Evolutionary conservation across 2,888 invertebrate species (phyloP).

Genomic region (Leptopilina myrica): DNA sequence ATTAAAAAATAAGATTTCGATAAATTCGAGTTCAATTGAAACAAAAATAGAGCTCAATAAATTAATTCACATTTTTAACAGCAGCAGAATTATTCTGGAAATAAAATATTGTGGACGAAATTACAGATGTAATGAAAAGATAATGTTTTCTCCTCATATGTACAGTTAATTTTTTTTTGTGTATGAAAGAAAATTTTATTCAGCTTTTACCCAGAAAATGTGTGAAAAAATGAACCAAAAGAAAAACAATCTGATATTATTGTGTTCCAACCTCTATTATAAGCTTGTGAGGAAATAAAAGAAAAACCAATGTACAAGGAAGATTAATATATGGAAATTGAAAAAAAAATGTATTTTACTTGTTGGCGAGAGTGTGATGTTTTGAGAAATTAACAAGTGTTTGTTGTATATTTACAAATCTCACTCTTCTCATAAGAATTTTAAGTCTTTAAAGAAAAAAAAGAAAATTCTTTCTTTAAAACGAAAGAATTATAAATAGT

Average conservation of each 20-base stretch:
- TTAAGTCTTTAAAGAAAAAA: background rate
- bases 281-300: slow-evolving; percentile 4
- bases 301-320: slow-evolving; percentile 2
- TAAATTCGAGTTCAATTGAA: too few relatives aligned
- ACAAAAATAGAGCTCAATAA: too few relatives aligned
- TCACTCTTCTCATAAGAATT: slow-evolving; percentile 6
- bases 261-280: background rate
- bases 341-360: background rate
- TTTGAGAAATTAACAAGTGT: slow-evolving; percentile 20
- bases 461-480: background rate
- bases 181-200: too few relatives aligned
- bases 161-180: too few relatives aligned
- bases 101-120: too few relatives aligned
- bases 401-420: slow-evolving; percentile 20
- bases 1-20: too few relatives aligned
- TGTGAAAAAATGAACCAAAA: background rate
- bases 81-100: too few relatives aligned
- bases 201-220: background rate
- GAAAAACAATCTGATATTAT: background rate
- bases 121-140: too few relatives aligned
- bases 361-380: slow-evolving; percentile 15
- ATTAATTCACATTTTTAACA: too few relatives aligned
- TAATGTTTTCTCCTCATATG: too few relatives aligned
- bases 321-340: background rate
- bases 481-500: background rate